Conservation (phyloP, 2,113 vertebrate species). For the Cyrtonyx montezumae region DNA sequence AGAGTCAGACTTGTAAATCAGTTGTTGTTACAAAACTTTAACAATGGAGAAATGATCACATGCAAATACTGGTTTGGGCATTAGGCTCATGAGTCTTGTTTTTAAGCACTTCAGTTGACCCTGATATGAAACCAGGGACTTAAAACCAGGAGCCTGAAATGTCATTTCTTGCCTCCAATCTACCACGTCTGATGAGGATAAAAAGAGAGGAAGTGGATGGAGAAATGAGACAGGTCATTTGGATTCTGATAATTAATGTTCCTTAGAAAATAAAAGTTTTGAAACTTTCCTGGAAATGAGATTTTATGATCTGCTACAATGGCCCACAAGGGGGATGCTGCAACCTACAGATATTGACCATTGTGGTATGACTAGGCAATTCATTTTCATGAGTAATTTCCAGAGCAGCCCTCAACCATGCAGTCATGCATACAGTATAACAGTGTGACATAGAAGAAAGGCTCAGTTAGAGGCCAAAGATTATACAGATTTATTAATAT, state of each 20-base stretch:
- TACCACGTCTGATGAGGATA: background rate
- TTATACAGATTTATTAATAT: slow-evolving; percentile 61
- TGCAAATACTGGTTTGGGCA: slow-evolving; percentile 7
- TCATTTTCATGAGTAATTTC: slow-evolving; percentile 72
- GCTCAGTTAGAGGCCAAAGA: slow-evolving; percentile 37
- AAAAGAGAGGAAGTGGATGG: slow-evolving; percentile 42
- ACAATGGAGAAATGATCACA: slow-evolving; percentile 13
- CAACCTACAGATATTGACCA: slow-evolving; percentile 68
- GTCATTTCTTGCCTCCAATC: slow-evolving; percentile 21
- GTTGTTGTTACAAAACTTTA: slow-evolving; percentile 35
- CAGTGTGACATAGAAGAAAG: slow-evolving; percentile 19
- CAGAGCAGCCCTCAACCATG: slow-evolving; percentile 36
- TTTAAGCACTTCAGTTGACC: slow-evolving; percentile 36
- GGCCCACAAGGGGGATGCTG: slow-evolving; percentile 57
- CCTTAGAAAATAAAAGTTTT: slow-evolving; percentile 73
- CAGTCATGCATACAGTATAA: slow-evolving; percentile 16
- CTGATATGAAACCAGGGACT: background rate
- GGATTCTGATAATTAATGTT: slow-evolving; percentile 57
- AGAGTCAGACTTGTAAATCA: slow-evolving; percentile 58
- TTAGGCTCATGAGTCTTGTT: slow-evolving; percentile 13
- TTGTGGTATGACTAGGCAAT: slow-evolving; percentile 69
- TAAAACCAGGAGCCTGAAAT: slow-evolving; percentile 29
- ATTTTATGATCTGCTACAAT: slow-evolving; percentile 70
- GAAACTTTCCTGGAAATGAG: slow-evolving; percentile 74
- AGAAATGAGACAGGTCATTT: slow-evolving; percentile 45